A percentile compares a stretch with the other conserved stretches of the same genome.
phyloP scores from a whole-genome alignment of 1,140 invertebrate species.

The Contarinia nasturtii region DNA sequence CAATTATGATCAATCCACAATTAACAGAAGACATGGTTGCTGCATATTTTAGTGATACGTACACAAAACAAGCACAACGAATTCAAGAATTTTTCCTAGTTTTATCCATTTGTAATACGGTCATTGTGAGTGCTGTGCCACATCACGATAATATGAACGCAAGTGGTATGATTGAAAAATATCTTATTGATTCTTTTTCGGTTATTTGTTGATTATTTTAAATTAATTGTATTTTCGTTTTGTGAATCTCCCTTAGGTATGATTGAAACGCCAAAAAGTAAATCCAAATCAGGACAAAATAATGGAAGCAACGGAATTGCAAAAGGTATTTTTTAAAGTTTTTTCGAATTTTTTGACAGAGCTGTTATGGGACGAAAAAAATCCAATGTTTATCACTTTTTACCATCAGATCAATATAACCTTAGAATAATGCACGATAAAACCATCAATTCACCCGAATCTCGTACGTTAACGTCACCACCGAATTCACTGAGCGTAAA shows the following conservation, averaged over 20 bases:
- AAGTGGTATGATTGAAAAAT: slow-evolving; percentile 44
- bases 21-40: slow-evolving; percentile 42
- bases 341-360: no score
- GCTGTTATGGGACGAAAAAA: no score
- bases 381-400: no score
- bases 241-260: no score
- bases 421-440: slow-evolving; percentile 39
- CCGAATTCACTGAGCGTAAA: slow-evolving; percentile 30
- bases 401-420: slow-evolving; percentile 4
- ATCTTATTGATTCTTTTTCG: no score
- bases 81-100: slow-evolving; percentile 84
- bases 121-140: slow-evolving; percentile 76
- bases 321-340: no score
- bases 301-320: no score
- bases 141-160: slow-evolving; percentile 75
- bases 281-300: no score
- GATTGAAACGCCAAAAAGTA: no score
- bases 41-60: slow-evolving; percentile 11
- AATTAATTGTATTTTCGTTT: no score
- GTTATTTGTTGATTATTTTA: no score
- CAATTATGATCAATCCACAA: slow-evolving; percentile 40
- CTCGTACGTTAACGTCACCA: slow-evolving; percentile 52
- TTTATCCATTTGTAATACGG: slow-evolving; percentile 89
- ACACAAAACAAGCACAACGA: slow-evolving; percentile 21
- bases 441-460: slow-evolving; percentile 28